Evolutionary conservation across 2,888 invertebrate species (phyloP), one percentile per base, ranked within the genome.

Genomic region (Molanna angustata): DNA sequence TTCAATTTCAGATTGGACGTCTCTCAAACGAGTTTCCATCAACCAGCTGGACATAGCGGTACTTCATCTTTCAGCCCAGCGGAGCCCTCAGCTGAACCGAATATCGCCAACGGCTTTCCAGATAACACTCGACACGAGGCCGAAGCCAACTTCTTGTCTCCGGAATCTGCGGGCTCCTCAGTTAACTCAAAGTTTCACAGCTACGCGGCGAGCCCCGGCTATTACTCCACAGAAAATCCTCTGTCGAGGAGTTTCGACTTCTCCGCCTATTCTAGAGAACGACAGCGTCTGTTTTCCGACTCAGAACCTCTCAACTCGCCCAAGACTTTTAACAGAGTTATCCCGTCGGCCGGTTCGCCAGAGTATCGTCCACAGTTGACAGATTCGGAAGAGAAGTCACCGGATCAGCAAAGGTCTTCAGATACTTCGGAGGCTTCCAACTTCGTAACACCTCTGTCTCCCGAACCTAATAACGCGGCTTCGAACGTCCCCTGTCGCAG

Each of bases 131-230:
- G 14, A 33, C 33, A n/a, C 33, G 11, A 13, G 11, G 13, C 17
- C 7, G 37, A 37, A 17, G 40, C 22, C 32, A 45, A 18, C 20
- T 44, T 35, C 13, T 14, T 33, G 11, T 42, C 49, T 17, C 49
- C 49, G 4, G 49, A 49, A n/a, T 44, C 22, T 6, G 22, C 20
- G 3, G 9, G 35, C 13, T 43, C 35, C 16, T 20, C 33, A 21
- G 33, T 3, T 20, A 39, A 27, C 37, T 39, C 27, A 17, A 49
- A 43, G 41, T 49, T 49, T 22, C 41, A 49, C 21, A 49, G 46
- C 45, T 46, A 52, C 52, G 46, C 46, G 13, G 43, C 44, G 32
- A 52, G 52, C 17, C 49, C 56, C 6, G 35, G 53, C 9, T 47
- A 47, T 37, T 32, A 33, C n/a, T 22, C 47, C 3, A 18, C 11